Base-by-base conservation (phyloP, 2,797 vertebrate species). In the Chiroxiphia lanceolata region DNA sequence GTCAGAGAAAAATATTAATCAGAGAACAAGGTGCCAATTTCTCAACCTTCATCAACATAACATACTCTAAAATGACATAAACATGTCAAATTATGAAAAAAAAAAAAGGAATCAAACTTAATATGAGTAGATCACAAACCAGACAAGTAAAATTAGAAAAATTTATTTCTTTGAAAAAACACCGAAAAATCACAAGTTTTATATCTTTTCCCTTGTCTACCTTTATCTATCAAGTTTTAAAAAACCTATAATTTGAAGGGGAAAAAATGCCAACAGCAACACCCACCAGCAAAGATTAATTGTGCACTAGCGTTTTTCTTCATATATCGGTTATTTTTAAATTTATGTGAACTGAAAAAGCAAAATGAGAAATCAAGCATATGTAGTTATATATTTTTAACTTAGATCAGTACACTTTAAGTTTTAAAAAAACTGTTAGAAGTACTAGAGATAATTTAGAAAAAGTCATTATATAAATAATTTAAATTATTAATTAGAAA, bases 1-100 rank as follows among this genome's bases (percentile, higher is more conserved):
- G 64, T 94, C 95, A 95, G 44, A n/a, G 81, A 89, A 94, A 92
- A 93, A 88, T 87, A 63, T 90, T 95, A 95, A 97, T 95, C 65
- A 96, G 71, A 89, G 97, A 96, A 93, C 83, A 94, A 10, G 67
- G 95, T 90, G 76, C 84, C 83, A 76, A 19, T 87, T 96, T 94
- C 87, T 82, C 83, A 96, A 95, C 92, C 50, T 96, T 95, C 83
- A 86, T 31, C 18, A 64, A 70, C 18, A 77, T 80, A 92, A 64
- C 76, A 27, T 86, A 81, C 65, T 44, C 25, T 16, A 44, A 69
- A 96, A 87, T 94, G 86, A 96, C 76, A 96, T 64, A 71, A 90
- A 89, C 27, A 19, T 68, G 70, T 94, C 60, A 96, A 93, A 94
- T 81, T 70, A 53, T 44, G 18, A 59, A 48, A 71, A 54, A 33